Base-by-base conservation (phyloP, 2,113 vertebrate species). In the Pangasianodon hypophthalmus region DNA sequence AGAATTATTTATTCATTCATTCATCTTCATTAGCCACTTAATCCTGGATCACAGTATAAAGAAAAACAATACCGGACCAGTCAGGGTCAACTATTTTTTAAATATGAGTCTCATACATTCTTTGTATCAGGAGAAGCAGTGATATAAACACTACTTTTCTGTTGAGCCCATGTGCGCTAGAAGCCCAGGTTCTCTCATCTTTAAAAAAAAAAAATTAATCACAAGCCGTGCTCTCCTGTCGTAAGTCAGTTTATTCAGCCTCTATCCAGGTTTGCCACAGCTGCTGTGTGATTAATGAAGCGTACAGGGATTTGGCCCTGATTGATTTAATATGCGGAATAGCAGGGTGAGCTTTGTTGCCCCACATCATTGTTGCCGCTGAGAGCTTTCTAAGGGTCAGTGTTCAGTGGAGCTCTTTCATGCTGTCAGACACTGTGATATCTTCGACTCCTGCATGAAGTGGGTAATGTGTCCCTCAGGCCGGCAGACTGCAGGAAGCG, bases 261-360 rank as follows among this genome's bases (percentile, higher is more conserved):
- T 84, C 85, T 81, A 84, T 82, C 58, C 88, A 85, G 88, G 89
- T 83, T 86, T 90, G 73, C 91, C 67, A 44, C 90, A 90, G 87
- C 92, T 86, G 82, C 85, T 86, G 67, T 87, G 77, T 86, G 91
- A 89, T 91, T 92, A 91, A 91, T 91, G 92, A 85, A 75, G 84
- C 88, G 64, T 90, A 84, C 29, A 84, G 83, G 88, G 87, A 90
- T 85, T 86, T 46, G 21, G 64, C 75, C 54, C 79, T 88, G 91
- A 92, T 91, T 86, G 85, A 90, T 88, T 90, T 91, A 90, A 89
- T 90, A 87, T 89, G 87, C 73, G 73, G 67, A 91, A 90, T 89
- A 88, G 88, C 50, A 69, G 89, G 89, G 77, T 91, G 73, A 92
- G 86, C 86, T 77, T 85, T 88, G 91, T 91, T 92, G 85, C 71